These are phyloP conservation scores for Odontesthes bonariensis DNA, from an alignment of 2,113 vertebrate genomes.

Conservation along the genomic window DNA sequence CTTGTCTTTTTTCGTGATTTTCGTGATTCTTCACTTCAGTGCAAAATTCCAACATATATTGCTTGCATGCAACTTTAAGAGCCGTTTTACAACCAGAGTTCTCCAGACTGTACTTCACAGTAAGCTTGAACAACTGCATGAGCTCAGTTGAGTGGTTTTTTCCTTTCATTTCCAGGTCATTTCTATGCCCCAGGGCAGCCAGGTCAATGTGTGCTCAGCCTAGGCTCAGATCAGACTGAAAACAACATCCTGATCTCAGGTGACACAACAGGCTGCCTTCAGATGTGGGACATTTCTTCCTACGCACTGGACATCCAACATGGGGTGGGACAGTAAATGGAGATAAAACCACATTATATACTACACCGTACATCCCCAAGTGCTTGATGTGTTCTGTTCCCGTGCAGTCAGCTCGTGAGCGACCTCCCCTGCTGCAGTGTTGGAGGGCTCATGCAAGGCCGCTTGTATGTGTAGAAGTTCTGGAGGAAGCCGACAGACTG, in stretches of 20 bases:
- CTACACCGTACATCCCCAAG: background rate
- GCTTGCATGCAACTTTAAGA: background rate
- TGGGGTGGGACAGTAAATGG: constrained; percentile 37
- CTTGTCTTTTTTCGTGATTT: constrained; percentile 24
- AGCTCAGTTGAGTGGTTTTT: background rate
- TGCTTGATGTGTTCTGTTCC: background rate
- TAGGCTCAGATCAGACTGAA: constrained; percentile 64
- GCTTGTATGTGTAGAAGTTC: constrained; percentile 51
- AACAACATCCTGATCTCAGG: constrained; percentile 77
- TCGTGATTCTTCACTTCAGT: constrained; percentile 11
- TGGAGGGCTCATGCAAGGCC: constrained; percentile 66
- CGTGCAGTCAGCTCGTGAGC: constrained; percentile 34
- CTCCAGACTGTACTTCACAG: background rate
- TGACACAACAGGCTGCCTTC: constrained; percentile 68
- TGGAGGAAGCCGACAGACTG: constrained; percentile 45
- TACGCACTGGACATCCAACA: constrained; percentile 45
- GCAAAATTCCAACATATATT: background rate
- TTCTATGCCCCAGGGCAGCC: constrained; percentile 63
- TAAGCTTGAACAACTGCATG: background rate
- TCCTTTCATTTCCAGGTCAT: constrained; percentile 47
- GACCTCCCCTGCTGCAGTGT: constrained; percentile 50
- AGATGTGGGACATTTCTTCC: constrained; percentile 75
- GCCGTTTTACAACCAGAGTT: background rate
- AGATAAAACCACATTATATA: background rate
- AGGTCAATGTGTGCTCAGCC: constrained; percentile 55